Evolutionary conservation across 2,888 invertebrate species (phyloP).

Genomic region (Idaea straminata): DNA sequence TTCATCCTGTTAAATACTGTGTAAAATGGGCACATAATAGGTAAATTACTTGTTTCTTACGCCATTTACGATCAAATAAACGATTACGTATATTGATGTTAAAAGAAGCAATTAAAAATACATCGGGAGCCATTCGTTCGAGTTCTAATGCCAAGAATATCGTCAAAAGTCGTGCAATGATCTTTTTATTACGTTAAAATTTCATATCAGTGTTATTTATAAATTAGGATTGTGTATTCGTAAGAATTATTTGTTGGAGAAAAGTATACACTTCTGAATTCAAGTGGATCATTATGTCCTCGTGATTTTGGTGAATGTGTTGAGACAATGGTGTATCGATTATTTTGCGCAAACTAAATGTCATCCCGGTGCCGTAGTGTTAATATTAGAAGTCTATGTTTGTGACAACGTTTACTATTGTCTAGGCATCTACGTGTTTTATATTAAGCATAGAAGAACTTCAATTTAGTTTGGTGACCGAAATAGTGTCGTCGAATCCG

Average conservation of each 20-base stretch:
- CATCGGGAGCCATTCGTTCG: constrained; percentile 54
- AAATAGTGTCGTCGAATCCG: constrained; percentile 68
- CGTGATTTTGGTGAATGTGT: constrained; percentile 70
- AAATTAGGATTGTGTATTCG: constrained; percentile 40
- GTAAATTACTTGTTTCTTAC: constrained; percentile 62
- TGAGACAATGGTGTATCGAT: constrained; percentile 80
- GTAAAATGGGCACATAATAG: constrained; percentile 80
- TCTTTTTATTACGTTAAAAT: constrained; percentile 61
- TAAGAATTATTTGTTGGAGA: constrained; percentile 29
- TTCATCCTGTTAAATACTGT: constrained; percentile 69
- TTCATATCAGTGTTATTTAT: constrained; percentile 63
- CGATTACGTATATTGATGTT: constrained; percentile 24
- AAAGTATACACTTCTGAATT: constrained; percentile 32
- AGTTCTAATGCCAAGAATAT: constrained; percentile 74
- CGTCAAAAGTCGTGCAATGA: constrained; percentile 70
- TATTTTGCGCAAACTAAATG: constrained; percentile 79
- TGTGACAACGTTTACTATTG: constrained; percentile 74
- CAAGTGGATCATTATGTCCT: constrained; percentile 52
- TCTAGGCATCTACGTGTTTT: constrained; percentile 78
- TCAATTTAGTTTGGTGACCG: constrained; percentile 71
- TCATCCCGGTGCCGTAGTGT: constrained; percentile 77
- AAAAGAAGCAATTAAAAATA: constrained; percentile 55
- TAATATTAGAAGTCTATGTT: constrained; percentile 79
- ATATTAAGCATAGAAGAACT: constrained; percentile 71
- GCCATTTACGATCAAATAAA: constrained; percentile 19